Evolutionary conservation across 2,113 vertebrate species (phyloP), one percentile per base, ranked within the genome.

Genomic region (Maylandia zebra): DNA sequence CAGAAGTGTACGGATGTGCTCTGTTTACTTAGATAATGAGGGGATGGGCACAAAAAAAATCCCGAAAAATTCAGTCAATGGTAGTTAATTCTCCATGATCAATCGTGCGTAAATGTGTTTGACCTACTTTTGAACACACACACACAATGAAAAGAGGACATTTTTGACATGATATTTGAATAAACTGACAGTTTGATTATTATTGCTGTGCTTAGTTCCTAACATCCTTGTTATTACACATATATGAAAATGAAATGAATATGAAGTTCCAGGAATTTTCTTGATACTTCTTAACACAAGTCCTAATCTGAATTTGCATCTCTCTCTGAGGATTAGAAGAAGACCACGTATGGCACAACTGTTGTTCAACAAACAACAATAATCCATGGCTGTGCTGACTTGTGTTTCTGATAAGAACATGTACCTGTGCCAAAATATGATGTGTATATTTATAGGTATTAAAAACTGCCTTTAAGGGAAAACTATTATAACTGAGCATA

Each of bases 71-170:
- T 87, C 84, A 86, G 88, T 93, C 90, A 93, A 43, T 91, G 83
- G 88, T 50, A 32, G 90, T 94, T 91, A 91, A 92, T 94, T 94
- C 93, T 94, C 83, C 71, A 38, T 30, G 90, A 94, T 91, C 93
- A 92, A 94, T 92, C 79, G 71, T 53, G 95, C 94, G 81, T 94
- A 93, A 93, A 93, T 90, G 78, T 84, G 92, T 90, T 91, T 95
- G 95, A 94, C 94, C 95, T 94, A 95, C 55, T 95, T 95, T 93
- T 83, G 87, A 81, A 91, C 89, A 88, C 10, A 53, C 80, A 91
- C 87, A 91, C 87, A 5, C 38, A 91, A 59, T 27, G 59, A 84
- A 66, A 85, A 27, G 64, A 66, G 19, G 34, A 55, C 8, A 13
- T 57, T 86, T 79, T 55, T 36, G 48, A 76, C 83, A 89, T 69